Evolutionary conservation across 2,113 vertebrate genomes (phyloP), one percentile per base, ranked within the genome.

Genomic region (Malurus elegans): DNA sequence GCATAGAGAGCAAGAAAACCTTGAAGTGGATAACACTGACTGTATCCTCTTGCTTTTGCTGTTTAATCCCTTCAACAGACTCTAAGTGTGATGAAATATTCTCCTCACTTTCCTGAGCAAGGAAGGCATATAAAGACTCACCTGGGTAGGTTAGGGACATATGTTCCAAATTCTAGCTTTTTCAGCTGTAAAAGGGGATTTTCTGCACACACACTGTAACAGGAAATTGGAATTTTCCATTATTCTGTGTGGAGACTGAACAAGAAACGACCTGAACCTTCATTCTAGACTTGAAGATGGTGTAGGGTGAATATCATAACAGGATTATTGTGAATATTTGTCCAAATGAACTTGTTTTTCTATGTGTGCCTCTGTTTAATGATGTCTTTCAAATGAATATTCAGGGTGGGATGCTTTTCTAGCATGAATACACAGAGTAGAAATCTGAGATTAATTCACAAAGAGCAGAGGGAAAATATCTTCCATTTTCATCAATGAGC

Each of bases 151-250:
- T 54, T 74, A 83, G 36, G 17, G 48, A 38, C 66, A 70, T 29
- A 44, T 1, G 9, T 82, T 93, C 66, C 34, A 82, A 91, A 91
- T 83, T 82, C 54, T 36, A 75, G 31, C 48, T 72, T 72, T 86
- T 96, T 95, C 74, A 92, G 21, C 67, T 65, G 45, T 64, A 89
- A 91, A 90, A 91, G 62, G 58, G 69, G 79, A 85, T 95, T 95
- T 92, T 93, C 79, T 64, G 18, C 23, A 53, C 36, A 25, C 10
- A 45, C 0, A 34, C 8, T 45, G 53, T 44, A 92, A 73, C 8
- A 93, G 44, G 58, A 95, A 94, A 95, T 74, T 72, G 56, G 50
- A 92, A 67, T 93, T 85, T 90, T 79, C 84, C 2, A 0, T 76
- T 84, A 58, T 74, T 72, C 14, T 36, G 0, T 57, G 42, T 42